Percentiles rank a stretch among this genome's conserved stretches.
Evolutionary conservation across 2,797 vertebrate species (phyloP).

Genomic region (Phoxinus dragarum): DNA sequence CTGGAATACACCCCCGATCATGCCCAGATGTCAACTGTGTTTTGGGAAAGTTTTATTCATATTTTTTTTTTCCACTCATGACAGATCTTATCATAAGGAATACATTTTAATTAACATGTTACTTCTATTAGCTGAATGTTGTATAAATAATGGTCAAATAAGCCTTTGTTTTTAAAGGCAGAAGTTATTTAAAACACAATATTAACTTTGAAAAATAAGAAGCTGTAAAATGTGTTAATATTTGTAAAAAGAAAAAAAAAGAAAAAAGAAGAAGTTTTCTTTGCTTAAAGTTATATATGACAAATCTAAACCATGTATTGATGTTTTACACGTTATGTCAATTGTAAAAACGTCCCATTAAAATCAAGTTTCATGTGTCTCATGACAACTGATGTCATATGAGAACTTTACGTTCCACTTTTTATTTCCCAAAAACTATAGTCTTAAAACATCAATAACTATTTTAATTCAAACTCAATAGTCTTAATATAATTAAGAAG

Average conservation of each 20-base stretch:
- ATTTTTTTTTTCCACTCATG: not conserved
- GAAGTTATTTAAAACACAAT: no score
- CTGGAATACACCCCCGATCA: no score
- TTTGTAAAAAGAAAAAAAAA: no score
- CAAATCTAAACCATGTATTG: not conserved
- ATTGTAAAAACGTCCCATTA: not conserved
- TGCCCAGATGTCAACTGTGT: not conserved
- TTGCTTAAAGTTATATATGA: not conserved
- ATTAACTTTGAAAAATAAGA: no score
- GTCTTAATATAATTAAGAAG: not conserved
- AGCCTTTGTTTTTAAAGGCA: no score
- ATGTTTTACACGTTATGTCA: not conserved
- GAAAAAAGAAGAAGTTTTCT: no score
- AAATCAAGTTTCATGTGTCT: not conserved
- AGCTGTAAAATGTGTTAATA: no score
- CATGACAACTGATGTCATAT: not conserved
- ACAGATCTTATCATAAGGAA: not conserved
- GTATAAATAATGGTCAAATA: no score
- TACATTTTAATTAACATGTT: not conserved
- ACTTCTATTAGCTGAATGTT: no score
- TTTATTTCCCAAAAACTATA: not conserved
- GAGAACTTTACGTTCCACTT: constrained; percentile 12
- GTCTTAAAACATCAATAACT: not conserved
- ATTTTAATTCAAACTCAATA: not conserved
- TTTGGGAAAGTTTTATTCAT: not conserved